Evolutionary conservation across 1,140 invertebrate genomes (phyloP).

Genomic region (Leptopilina clavipes): DNA sequence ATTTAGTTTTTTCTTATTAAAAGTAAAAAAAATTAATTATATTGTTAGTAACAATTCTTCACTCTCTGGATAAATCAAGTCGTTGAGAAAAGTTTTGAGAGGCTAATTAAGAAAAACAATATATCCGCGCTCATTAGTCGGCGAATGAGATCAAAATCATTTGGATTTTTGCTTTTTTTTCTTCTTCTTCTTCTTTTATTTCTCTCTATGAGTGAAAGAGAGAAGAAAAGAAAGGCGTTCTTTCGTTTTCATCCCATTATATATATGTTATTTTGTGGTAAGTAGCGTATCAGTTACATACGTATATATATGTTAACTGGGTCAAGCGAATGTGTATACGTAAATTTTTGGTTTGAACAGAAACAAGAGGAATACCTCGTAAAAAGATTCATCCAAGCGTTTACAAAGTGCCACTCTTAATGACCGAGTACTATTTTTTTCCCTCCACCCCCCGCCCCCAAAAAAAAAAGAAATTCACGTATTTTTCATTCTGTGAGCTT

Average conservation of each 20-base stretch:
- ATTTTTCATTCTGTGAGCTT: background rate
- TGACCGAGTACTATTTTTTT: slow-evolving; percentile 4
- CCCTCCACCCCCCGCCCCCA: too few species aligned
- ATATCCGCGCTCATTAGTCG: slow-evolving; percentile 1
- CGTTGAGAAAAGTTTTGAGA: background rate
- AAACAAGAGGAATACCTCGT: background rate
- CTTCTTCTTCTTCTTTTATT: too few species aligned
- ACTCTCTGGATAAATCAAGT: background rate
- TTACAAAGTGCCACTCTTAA: slow-evolving; percentile 28
- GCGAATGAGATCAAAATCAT: slow-evolving; percentile 18
- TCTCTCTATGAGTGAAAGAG: background rate
- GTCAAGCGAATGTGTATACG: slow-evolving; percentile 15
- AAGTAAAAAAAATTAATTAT: too few species aligned
- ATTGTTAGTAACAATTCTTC: too few species aligned
- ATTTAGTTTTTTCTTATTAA: too few species aligned
- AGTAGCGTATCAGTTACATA: background rate
- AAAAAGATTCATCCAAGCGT: slow-evolving; percentile 20
- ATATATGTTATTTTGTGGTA: background rate
- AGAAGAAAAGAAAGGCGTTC: background rate
- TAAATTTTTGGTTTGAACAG: slow-evolving; percentile 13
- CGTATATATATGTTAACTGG: background rate
- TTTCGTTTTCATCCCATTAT: background rate
- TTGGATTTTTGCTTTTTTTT: slow-evolving; percentile 2
- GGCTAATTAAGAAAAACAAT: slow-evolving; percentile 9
- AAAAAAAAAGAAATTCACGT: slow-evolving; percentile 3